Evolutionary conservation across 2,888 invertebrate genomes (phyloP).

Genomic region (Tetheella fluctuosa): DNA sequence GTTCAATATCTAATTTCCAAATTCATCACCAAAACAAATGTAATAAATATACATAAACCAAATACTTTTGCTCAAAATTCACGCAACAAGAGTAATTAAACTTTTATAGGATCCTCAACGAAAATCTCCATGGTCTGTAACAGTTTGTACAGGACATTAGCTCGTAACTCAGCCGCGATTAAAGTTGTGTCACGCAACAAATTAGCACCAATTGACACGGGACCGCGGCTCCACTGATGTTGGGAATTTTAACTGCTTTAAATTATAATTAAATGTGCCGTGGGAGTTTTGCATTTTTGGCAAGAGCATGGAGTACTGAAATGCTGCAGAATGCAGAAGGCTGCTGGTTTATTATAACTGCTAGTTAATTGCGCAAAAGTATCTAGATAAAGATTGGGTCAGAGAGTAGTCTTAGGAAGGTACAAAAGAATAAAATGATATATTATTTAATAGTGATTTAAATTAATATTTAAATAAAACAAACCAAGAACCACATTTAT

Average conservation of each 20-base stretch:
- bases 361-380: background rate
- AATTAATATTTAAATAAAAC: too few relatives aligned
- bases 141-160: slow-evolving; percentile 2
- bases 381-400: background rate
- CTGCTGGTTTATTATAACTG: background rate
- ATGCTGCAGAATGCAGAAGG: background rate
- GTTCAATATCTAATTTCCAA: background rate
- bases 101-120: background rate
- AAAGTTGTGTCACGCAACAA: slow-evolving; percentile 34
- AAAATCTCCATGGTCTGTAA: background rate
- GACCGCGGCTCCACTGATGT: slow-evolving; percentile 34
- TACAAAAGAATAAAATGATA: too few relatives aligned
- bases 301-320: background rate
- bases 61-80: background rate
- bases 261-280: slow-evolving; percentile 40
- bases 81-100: background rate
- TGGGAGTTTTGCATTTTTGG: slow-evolving; percentile 27
- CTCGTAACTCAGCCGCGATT: slow-evolving; percentile 15
- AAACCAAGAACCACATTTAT: too few relatives aligned
- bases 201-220: slow-evolving; percentile 43
- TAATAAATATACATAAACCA: background rate
- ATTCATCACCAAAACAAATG: background rate
- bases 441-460: too few relatives aligned
- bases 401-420: too few relatives aligned
- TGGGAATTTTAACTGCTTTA: slow-evolving; percentile 26